These are phyloP conservation scores for Drosophila watanabei DNA, from an alignment of 1,140 invertebrate species.

Conservation along the genomic window DNA sequence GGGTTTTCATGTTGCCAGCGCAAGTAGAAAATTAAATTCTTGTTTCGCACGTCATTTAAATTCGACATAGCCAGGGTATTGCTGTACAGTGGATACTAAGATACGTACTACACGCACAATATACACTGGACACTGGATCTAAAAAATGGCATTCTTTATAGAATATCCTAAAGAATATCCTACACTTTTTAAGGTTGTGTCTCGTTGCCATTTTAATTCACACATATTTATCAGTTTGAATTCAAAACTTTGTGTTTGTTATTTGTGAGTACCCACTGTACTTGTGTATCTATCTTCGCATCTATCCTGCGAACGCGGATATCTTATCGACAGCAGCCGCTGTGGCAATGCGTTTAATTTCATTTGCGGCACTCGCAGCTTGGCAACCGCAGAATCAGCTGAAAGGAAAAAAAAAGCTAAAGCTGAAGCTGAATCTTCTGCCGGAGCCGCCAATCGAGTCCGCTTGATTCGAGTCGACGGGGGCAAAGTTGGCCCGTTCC, in stretches of 20 bases:
- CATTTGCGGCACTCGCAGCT: slow-evolving; percentile 61
- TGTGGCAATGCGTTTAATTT: slow-evolving; percentile 76
- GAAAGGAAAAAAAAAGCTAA: neutral
- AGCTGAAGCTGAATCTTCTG: neutral
- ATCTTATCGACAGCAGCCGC: slow-evolving; percentile 48
- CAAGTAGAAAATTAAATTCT: slow-evolving; percentile 84
- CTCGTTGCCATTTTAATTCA: neutral
- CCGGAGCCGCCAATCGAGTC: slow-evolving; percentile 27
- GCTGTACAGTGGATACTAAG: slow-evolving; percentile 17
- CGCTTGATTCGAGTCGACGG: slow-evolving; percentile 43
- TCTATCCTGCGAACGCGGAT: slow-evolving; percentile 23
- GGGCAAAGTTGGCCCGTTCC: slow-evolving; percentile 28
- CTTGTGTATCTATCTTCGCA: slow-evolving; percentile 15
- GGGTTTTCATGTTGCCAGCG: slow-evolving; percentile 52
- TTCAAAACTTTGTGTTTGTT: too few species aligned
- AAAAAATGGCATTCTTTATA: neutral
- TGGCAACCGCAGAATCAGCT: slow-evolving; percentile 39
- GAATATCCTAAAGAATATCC: rapidly evolving
- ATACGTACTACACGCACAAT: too few species aligned
- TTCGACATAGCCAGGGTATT: slow-evolving; percentile 67
- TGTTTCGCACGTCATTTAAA: slow-evolving; percentile 84
- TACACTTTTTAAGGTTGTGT: too few species aligned
- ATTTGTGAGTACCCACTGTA: slow-evolving; percentile 1
- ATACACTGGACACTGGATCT: too few species aligned
- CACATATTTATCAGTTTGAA: neutral